Evolutionary conservation across 1,140 invertebrate species (phyloP).

Genomic region (Drosophila bocki): DNA sequence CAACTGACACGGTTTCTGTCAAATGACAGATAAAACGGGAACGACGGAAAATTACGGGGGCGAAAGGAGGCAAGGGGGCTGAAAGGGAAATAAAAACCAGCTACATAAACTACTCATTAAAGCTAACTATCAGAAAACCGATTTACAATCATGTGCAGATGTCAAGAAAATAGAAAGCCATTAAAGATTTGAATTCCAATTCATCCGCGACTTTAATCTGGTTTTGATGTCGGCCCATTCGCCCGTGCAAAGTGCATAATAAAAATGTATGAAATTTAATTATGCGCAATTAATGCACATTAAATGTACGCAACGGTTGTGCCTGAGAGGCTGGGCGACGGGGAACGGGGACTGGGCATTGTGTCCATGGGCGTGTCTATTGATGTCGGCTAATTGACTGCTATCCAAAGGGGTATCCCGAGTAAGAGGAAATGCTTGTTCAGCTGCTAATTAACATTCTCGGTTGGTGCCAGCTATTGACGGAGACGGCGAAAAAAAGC

Average conservation of each 20-base stretch:
- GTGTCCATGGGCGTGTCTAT: slow-evolving; percentile 38
- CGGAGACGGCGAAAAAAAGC: neutral
- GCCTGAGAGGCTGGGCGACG: neutral
- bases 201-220: slow-evolving; percentile 58
- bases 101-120: slow-evolving; percentile 25
- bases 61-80: neutral
- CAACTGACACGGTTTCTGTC: slow-evolving; percentile 63
- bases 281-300: slow-evolving; percentile 78
- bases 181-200: slow-evolving; percentile 8
- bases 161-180: slow-evolving; percentile 13
- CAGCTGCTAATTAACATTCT: slow-evolving; percentile 53
- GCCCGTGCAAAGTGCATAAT: slow-evolving; percentile 74
- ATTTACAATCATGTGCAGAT: slow-evolving; percentile 12
- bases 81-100: slow-evolving; percentile 28
- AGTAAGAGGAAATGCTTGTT: slow-evolving; percentile 22
- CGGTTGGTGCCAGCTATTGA: slow-evolving; percentile 25
- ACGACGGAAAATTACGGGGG: neutral
- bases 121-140: neutral
- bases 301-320: slow-evolving; percentile 61
- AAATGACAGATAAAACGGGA: slow-evolving; percentile 64
- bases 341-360: neutral
- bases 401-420: slow-evolving; percentile 13
- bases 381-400: slow-evolving; percentile 63
- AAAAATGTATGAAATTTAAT: slow-evolving; percentile 78
- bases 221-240: slow-evolving; percentile 61